Conservation (phyloP, 2,888 invertebrate genomes). For the Nasonia oneida region DNA sequence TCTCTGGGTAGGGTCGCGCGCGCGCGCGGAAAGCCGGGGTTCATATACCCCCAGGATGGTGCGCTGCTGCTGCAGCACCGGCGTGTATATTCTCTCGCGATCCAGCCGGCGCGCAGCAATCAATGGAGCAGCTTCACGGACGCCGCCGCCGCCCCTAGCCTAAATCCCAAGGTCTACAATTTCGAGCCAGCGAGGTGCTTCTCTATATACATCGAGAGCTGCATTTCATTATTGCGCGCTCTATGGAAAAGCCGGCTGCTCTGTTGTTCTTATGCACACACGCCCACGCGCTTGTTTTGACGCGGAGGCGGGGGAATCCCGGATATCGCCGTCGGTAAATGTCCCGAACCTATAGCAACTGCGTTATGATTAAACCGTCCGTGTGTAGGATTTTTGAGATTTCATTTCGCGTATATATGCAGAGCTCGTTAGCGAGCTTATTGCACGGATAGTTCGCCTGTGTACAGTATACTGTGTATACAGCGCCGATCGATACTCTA, state of each 20-base stretch:
- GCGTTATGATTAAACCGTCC: not conserved
- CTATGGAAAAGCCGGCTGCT: constrained; percentile 19
- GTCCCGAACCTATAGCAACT: no score
- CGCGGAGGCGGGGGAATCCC: not conserved
- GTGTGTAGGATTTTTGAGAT: no score
- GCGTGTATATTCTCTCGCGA: constrained; percentile 44
- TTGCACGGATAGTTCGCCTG: no score
- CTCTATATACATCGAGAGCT: not conserved
- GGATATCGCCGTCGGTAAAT: not conserved
- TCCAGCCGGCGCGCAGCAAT: constrained; percentile 70
- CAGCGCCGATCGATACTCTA: no score
- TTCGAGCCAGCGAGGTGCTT: not conserved
- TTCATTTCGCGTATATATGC: no score
- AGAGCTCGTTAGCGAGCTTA: not conserved
- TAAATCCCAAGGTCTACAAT: constrained; percentile 35
- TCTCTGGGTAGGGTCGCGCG: constrained; percentile 63
- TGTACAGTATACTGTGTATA: no score
- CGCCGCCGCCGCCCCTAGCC: constrained; percentile 44
- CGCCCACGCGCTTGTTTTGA: not conserved
- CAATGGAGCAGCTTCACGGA: constrained; percentile 73
- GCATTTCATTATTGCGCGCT: constrained; percentile 19
- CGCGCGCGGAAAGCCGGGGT: constrained; percentile 67
- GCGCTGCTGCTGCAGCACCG: constrained; percentile 66
- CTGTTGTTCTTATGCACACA: not conserved
- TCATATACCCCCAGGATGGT: constrained; percentile 74